These are phyloP conservation scores for Tuta absoluta DNA, from an alignment of 2,888 invertebrate species.

Conservation along the genomic window DNA sequence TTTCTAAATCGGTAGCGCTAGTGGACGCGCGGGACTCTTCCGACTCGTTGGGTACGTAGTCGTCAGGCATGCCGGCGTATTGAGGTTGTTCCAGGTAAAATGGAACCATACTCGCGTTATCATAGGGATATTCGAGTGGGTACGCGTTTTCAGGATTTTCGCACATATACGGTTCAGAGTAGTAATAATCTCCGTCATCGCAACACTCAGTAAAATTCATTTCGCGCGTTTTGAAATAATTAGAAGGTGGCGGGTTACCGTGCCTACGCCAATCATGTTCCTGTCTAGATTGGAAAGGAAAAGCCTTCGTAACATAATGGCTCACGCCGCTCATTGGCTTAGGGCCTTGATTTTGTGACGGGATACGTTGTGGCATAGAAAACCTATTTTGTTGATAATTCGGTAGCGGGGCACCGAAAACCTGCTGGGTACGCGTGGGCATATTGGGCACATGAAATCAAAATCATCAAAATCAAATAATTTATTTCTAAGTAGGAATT, in stretches of 20 bases:
- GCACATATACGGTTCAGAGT: not conserved
- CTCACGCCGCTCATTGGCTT: slow-evolving; percentile 35
- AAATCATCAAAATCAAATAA: too few species aligned
- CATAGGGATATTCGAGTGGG: not conserved
- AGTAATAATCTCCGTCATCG: not conserved
- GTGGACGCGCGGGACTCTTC: not conserved
- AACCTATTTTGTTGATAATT: slow-evolving; percentile 24
- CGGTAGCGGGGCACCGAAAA: slow-evolving; percentile 31
- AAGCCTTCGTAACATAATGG: slow-evolving; percentile 26
- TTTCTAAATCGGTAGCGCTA: not conserved
- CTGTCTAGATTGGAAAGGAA: slow-evolving; percentile 16
- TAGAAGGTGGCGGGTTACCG: slow-evolving; percentile 37
- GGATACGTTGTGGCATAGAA: not conserved
- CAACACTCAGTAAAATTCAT: slow-evolving; percentile 35
- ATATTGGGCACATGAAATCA: too few species aligned
- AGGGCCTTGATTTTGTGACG: slow-evolving; percentile 7
- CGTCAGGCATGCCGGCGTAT: not conserved
- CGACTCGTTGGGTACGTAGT: not conserved
- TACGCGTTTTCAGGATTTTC: not conserved
- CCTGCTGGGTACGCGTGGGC: slow-evolving; percentile 31
- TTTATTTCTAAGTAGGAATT: too few species aligned
- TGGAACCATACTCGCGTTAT: too few species aligned
- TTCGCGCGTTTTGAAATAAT: slow-evolving; percentile 39
- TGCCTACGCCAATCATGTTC: slow-evolving; percentile 36
- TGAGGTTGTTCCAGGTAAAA: too few species aligned